Evolutionary conservation across 2,888 invertebrate genomes (phyloP), one percentile per base, ranked within the genome.

Genomic region (Eugnorisma glareosa): DNA sequence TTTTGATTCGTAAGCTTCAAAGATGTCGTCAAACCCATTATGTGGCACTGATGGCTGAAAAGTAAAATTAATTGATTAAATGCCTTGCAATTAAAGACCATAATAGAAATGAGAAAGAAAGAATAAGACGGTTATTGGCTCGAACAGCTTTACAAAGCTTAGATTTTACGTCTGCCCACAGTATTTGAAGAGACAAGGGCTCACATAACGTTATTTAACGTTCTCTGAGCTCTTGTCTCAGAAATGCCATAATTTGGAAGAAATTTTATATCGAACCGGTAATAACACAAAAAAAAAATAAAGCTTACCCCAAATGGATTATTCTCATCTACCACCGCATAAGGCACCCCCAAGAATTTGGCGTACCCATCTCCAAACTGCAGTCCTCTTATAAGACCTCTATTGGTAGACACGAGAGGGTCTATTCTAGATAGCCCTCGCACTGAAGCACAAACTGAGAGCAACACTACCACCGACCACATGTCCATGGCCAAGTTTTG

Each of bases 1-100:
- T 3, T 71, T 79, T 18, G 90, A 85, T 37, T 88, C 84, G 59
- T 81, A 81, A 21, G 90, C 90, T 78, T 89, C 86, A 70, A 90
- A 89, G 21, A 81, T 77, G 1, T 69, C 73, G 10, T 85, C 75
- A 40, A 90, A 89, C 6, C 67, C 77, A 13, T 77, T 71, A 75
- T 89, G 84, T 7, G 89, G 86, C 11, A 70, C 63, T 13, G 90
- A 76, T 28, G 81, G 72, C 90, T 90, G 84, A 2, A 75, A 83
- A 69, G 5, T 31, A 57, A 67, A 71, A 68, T 18, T 13, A 1
- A 21, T 8, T 35, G 21, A 31, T 45, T 28, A 48, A 59, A n/a
- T n/a, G n/a, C n/a, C n/a, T n/a, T 70, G 24, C 2, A 67, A 0
- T 31, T 6, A 40, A 40, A 28, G 0, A 10, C 2, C n/a, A n/a